These are phyloP conservation scores for Apodemia zela DNA, from an alignment of 2,888 invertebrate species.

Conservation along the genomic window DNA sequence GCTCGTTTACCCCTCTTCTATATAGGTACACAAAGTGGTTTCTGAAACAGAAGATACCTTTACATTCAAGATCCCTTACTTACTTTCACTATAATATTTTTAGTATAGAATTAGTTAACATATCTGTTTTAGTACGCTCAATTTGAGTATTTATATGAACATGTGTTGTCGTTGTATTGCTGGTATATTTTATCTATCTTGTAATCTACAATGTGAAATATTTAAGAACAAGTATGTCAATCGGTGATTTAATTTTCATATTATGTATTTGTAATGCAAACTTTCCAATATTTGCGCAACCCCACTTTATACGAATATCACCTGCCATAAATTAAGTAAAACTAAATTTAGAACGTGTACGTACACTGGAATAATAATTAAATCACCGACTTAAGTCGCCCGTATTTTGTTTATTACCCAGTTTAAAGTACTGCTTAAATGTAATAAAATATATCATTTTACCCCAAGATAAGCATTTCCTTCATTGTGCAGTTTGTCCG, in stretches of 20 bases:
- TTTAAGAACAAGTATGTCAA: neutral
- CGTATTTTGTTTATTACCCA: conserved; percentile 55
- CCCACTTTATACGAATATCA: conserved; percentile 30
- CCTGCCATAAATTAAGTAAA: conserved; percentile 49
- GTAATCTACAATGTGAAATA: too few species aligned
- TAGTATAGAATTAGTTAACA: too few species aligned
- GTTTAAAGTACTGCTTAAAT: conserved; percentile 48
- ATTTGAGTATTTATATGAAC: too few species aligned
- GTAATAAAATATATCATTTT: conserved; percentile 60
- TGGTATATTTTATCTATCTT: too few species aligned
- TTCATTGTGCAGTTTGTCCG: conserved; percentile 44
- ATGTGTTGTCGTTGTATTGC: too few species aligned
- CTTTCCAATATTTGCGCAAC: conserved; percentile 9
- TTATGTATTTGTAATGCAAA: neutral
- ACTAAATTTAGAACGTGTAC: conserved; percentile 49
- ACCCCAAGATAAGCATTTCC: conserved; percentile 46
- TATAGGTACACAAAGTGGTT: too few species aligned
- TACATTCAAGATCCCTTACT: too few species aligned
- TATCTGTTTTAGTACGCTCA: too few species aligned
- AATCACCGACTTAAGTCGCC: conserved; percentile 48
- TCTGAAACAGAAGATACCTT: too few species aligned
- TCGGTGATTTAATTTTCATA: neutral
- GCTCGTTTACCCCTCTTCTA: too few species aligned
- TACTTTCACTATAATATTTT: too few species aligned
- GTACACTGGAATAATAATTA: conserved; percentile 56